Percentiles rank a stretch among this genome's conserved stretches.
phyloP scores from a whole-genome alignment of 2,797 vertebrate species.

The Paramormyrops hopkinsi region DNA sequence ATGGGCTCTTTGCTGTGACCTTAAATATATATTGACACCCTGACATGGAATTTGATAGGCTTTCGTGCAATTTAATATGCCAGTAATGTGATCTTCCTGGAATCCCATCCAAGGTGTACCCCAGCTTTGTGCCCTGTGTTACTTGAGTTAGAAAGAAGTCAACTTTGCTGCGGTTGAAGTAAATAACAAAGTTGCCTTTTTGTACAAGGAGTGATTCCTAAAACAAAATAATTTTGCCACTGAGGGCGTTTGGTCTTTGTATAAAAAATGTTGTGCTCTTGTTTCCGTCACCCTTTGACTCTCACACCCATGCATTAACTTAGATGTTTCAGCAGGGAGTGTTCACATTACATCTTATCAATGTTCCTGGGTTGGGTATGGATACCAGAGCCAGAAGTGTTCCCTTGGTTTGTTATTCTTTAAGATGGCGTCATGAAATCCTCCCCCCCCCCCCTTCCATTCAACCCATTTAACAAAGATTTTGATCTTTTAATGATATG shows the following conservation, averaged over 20 bases:
- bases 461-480: neutral
- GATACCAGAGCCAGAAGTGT: neutral
- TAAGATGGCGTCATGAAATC: neutral
- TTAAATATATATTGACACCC: neutral
- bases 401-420: neutral
- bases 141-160: neutral
- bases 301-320: neutral
- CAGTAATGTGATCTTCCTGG: neutral
- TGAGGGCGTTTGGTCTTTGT: neutral
- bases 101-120: neutral
- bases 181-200: neutral
- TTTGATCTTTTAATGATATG: neutral
- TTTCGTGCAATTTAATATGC: neutral
- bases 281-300: neutral
- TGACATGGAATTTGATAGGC: neutral
- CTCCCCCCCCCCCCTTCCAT: neutral
- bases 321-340: neutral
- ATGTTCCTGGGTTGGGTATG: neutral
- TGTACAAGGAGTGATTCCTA: neutral
- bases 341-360: conserved; percentile 8
- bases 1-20: neutral
- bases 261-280: neutral
- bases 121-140: neutral
- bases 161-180: neutral
- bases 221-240: neutral